Percentiles rank a stretch among this genome's conserved stretches.
These are phyloP conservation scores for Dolichoris vasculosae DNA, from an alignment of 1,140 invertebrate species.

Conservation along the genomic window DNA sequence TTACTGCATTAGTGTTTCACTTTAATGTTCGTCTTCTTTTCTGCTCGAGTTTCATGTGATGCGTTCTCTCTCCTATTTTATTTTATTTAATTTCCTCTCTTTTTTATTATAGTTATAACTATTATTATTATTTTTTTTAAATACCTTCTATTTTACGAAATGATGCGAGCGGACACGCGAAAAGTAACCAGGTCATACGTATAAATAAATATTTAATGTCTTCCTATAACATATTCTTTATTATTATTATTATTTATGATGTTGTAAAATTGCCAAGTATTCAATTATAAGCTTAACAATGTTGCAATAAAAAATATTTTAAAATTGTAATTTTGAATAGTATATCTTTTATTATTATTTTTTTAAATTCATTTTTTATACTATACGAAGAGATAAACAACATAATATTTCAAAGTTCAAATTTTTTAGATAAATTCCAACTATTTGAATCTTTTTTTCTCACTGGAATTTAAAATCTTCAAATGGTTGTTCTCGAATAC, in stretches of 20 bases:
- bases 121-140: conserved; percentile 12
- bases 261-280: conserved; percentile 20
- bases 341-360: background rate
- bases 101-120: background rate
- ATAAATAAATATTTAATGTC: conserved; percentile 5
- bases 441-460: background rate
- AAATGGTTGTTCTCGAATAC: background rate
- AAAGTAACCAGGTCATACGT: background rate
- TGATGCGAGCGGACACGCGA: background rate
- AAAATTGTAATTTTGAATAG: background rate
- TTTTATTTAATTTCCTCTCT: background rate
- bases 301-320: background rate
- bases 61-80: conserved; percentile 26
- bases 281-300: background rate
- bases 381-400: background rate
- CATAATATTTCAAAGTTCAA: background rate
- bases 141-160: background rate
- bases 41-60: conserved; percentile 27
- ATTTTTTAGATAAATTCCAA: background rate
- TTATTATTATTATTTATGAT: conserved; percentile 35
- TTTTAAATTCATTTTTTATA: background rate
- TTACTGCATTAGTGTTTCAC: background rate
- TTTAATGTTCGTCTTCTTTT: conserved; percentile 19
- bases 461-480: background rate
- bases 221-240: background rate